Evolutionary conservation across 2,113 vertebrate species (phyloP), one percentile per base, ranked within the genome.

Genomic region (Desmodus rotundus): DNA sequence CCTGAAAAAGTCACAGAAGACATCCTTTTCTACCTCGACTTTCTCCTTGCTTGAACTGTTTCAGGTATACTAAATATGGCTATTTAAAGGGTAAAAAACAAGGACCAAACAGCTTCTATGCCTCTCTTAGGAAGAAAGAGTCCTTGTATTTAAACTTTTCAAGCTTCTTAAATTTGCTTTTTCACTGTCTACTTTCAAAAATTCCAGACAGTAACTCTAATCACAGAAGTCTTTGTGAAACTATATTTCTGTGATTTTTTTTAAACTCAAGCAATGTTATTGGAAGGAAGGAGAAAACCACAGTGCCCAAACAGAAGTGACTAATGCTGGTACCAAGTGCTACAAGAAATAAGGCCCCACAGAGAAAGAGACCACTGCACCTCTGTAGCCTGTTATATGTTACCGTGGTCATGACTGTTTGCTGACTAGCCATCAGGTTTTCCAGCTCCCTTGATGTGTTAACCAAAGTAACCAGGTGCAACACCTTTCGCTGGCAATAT

Each of bases 271-370:
- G 93, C 43, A 74, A 84, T 96, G 94, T 96, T 98, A 94, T 96
- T 97, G 95, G 86, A 97, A 97, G 96, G 96, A 96, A 96, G 78
- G 93, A 96, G 73, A 96, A 97, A 97, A 96, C 96, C 96, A 67
- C 91, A 86, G 87, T 22, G 38, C 78, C 85, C 92, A 70, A 95
- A 95, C 41, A 97, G 90, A 86, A 91, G 78, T 68, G 82, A 92
- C 56, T 81, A 80, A 94, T 17, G 56, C 90, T 47, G n/a, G 87
- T 43, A 56, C 26, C 20, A 52, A 88, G 70, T 4, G 22, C 70
- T 77, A 33, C 38, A 73, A 89, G 90, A 61, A 87, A 73, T 19
- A 86, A 90, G 92, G 73, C 20, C 54, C 74, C 89, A 90, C 31
- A 76, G 84, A 76, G 36, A 26, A 91, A 22, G 47, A 43, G 33